phyloP scores from a whole-genome alignment of 2,797 vertebrate genomes.

The Peromyscus nudipes region DNA sequence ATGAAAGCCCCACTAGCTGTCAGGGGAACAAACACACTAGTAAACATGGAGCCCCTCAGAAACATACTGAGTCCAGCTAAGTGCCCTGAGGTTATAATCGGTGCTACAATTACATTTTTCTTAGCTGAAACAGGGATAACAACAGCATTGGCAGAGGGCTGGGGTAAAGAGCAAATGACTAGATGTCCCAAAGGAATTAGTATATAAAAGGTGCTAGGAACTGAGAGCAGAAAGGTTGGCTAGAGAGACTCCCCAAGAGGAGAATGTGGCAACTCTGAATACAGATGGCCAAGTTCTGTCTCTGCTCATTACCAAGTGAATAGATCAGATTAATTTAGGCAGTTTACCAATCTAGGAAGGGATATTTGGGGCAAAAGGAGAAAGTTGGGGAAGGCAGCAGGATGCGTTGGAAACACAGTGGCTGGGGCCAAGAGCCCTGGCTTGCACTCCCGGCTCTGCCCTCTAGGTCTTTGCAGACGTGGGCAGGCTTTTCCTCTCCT shows the following conservation, averaged over 20 bases:
- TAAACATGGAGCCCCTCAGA: not conserved
- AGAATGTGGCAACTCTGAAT: not conserved
- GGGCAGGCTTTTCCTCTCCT: not conserved
- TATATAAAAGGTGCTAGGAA: not conserved
- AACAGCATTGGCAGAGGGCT: accelerated
- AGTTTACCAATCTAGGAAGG: not conserved
- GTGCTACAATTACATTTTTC: not conserved
- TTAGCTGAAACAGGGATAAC: not conserved
- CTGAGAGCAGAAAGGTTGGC: not conserved
- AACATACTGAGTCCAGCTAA: not conserved
- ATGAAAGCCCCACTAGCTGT: not conserved
- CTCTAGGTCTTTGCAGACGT: accelerated
- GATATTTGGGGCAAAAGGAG: not conserved
- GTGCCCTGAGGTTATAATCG: accelerated
- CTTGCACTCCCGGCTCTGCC: no score
- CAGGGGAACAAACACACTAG: not conserved
- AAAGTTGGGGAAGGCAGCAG: not conserved
- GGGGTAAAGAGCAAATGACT: not conserved
- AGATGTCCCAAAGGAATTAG: not conserved
- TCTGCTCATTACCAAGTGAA: not conserved
- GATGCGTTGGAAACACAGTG: not conserved
- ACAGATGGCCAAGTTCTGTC: not conserved
- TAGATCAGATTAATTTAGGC: no score
- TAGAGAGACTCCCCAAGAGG: not conserved
- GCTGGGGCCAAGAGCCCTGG: not conserved